Conservation (phyloP, 2,113 vertebrate species). For the Psettodes erumei region DNA sequence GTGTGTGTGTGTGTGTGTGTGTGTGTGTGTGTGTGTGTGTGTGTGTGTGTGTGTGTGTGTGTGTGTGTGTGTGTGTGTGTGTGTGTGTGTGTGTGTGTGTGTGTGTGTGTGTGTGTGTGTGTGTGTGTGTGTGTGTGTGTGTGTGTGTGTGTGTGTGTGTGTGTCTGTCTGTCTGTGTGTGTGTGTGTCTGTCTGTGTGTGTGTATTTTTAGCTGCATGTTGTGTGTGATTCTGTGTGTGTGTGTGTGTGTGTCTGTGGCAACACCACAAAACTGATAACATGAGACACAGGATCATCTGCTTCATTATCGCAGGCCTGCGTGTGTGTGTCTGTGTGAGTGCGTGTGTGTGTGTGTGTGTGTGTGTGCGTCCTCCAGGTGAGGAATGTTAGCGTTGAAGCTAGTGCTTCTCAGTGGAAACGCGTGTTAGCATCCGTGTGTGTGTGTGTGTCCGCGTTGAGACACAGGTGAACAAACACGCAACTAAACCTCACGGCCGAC, state of each 20-base stretch:
- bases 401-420: neutral
- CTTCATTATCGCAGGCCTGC: neutral
- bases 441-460: no score
- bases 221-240: conserved; percentile 51
- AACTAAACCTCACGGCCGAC: no score
- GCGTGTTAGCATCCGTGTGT: neutral
- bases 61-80: conserved; percentile 57
- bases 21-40: no score
- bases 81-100: conserved; percentile 57
- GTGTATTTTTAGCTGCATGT: conserved; percentile 61
- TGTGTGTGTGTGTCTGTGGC: conserved; percentile 30
- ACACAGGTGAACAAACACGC: no score
- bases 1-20: conserved; percentile 59
- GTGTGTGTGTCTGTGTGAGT: conserved; percentile 8
- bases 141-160: conserved; percentile 14
- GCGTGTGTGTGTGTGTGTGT: neutral
- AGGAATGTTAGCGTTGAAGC: neutral
- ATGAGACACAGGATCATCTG: neutral
- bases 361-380: neutral
- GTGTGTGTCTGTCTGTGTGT: conserved; percentile 19
- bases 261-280: conserved; percentile 10
- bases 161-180: conserved; percentile 15
- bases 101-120: no score
- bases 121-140: no score
- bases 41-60: conserved; percentile 24